Evolutionary conservation across 37 sponge, comb jelly and placozoan genomes (phyloP).

Genomic region (Geodia barretti): DNA sequence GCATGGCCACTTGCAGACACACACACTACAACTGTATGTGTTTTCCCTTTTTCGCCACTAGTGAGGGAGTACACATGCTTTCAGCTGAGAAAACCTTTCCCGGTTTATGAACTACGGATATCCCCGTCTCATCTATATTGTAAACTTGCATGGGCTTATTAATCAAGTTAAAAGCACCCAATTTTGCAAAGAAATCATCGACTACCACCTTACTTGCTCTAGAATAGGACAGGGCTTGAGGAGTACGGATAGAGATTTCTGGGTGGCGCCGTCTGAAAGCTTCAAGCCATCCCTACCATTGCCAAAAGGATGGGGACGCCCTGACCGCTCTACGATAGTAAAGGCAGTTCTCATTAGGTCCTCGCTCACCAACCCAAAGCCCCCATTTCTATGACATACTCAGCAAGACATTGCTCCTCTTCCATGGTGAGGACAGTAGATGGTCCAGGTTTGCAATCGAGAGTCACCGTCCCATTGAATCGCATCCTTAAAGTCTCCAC

Average conservation of each 20-base stretch:
- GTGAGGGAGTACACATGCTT: neutral
- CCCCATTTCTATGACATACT: constrained; percentile 48
- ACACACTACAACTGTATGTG: neutral
- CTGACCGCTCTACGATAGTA: constrained; percentile 22
- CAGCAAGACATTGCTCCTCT: constrained; percentile 29
- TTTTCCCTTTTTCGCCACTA: constrained; percentile 16
- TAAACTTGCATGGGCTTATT: constrained; percentile 25
- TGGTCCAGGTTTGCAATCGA: constrained; percentile 54
- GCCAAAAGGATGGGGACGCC: constrained; percentile 37
- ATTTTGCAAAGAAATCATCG: constrained; percentile 17
- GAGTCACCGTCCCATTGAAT: constrained; percentile 34
- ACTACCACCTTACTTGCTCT: constrained; percentile 6
- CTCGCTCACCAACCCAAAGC: constrained; percentile 44
- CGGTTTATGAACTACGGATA: constrained; percentile 7
- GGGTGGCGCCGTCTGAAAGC: constrained; percentile 57
- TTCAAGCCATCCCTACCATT: constrained; percentile 35
- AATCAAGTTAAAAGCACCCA: constrained; percentile 9
- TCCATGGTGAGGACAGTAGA: constrained; percentile 36
- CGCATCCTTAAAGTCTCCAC: constrained; percentile 51
- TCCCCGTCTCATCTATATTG: constrained; percentile 21
- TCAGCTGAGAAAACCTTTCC: constrained; percentile 12
- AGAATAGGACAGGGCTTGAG: constrained; percentile 20
- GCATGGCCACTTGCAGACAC: constrained; percentile 17
- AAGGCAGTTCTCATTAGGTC: constrained; percentile 43
- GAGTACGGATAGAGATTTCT: constrained; percentile 30